A percentile compares a stretch with the other conserved stretches of the same genome.
Conservation (phyloP, 2,888 invertebrate species). For the Apamea epomidion region DNA sequence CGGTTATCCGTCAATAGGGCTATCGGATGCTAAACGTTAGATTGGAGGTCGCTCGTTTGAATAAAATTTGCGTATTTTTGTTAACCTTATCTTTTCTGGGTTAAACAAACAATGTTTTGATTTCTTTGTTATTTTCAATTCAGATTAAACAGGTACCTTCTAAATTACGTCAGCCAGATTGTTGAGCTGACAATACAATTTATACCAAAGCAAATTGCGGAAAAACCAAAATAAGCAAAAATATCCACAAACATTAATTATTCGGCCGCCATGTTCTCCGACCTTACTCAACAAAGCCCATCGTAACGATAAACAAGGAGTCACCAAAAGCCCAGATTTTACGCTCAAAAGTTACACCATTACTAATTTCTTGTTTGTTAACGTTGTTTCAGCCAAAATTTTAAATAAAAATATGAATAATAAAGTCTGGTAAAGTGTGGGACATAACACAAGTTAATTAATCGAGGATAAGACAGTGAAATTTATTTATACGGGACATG, state of each 20-base stretch:
- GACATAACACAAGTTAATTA: constrained; percentile 75
- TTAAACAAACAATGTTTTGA: constrained; percentile 10
- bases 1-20: constrained; percentile 63
- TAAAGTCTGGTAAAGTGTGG: constrained; percentile 68
- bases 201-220: not conserved
- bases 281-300: constrained; percentile 46
- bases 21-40: constrained; percentile 62
- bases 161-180: constrained; percentile 22
- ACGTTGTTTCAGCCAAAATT: constrained; percentile 47
- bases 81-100: constrained; percentile 27
- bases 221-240: constrained; percentile 21
- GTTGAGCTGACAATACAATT: constrained; percentile 20
- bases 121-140: constrained; percentile 16
- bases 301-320: constrained; percentile 50
- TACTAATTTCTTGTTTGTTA: constrained; percentile 60
- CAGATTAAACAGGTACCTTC: constrained; percentile 12
- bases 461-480: constrained; percentile 73
- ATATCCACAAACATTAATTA: constrained; percentile 41
- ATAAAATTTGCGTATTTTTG: constrained; percentile 54
- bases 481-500: constrained; percentile 73
- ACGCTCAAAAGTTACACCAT: constrained; percentile 54
- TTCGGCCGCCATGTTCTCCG: constrained; percentile 18
- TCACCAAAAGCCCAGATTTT: constrained; percentile 39
- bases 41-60: constrained; percentile 47
- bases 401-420: constrained; percentile 71